These are phyloP conservation scores for Spondyliosoma cantharus DNA, from an alignment of 2,797 vertebrate genomes.

Conservation along the genomic window DNA sequence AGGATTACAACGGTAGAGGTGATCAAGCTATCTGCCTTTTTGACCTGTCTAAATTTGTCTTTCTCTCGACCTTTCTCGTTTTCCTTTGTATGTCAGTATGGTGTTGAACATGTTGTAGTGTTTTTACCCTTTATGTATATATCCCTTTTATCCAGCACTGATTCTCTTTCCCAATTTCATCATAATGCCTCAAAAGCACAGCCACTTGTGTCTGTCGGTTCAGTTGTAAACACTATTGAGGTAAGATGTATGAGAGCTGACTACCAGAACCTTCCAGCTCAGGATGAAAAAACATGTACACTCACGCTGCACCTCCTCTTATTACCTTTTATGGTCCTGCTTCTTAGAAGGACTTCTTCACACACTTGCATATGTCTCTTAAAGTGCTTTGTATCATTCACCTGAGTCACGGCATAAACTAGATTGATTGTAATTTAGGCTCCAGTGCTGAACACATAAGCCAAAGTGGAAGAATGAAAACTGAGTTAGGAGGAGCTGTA, in stretches of 20 bases:
- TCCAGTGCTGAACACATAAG: background rate
- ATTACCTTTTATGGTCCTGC: slow-evolving; percentile 63
- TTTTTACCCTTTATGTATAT: background rate
- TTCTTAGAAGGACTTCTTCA: slow-evolving; percentile 27
- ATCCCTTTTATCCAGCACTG: slow-evolving; percentile 2
- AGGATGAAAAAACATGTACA: slow-evolving; percentile 25
- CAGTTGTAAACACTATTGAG: slow-evolving; percentile 46
- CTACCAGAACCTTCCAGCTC: slow-evolving; percentile 48
- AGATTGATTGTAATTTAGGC: slow-evolving; percentile 10
- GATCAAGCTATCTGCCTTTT: background rate
- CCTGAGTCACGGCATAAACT: background rate
- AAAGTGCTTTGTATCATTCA: slow-evolving; percentile 32
- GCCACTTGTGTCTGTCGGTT: slow-evolving; percentile 41
- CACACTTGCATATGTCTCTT: slow-evolving; percentile 18
- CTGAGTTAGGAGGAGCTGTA: background rate
- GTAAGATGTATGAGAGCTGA: slow-evolving; percentile 32
- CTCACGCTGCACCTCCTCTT: slow-evolving; percentile 23
- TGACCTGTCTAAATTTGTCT: background rate
- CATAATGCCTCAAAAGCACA: slow-evolving; percentile 17
- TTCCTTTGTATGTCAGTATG: background rate
- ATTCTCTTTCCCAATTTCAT: background rate
- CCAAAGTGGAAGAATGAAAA: background rate
- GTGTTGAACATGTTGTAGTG: background rate
- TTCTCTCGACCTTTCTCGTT: background rate
- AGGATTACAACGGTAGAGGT: too few relatives aligned